Evolutionary conservation across 2,797 vertebrate species (phyloP).

Genomic region (Phataginus tetradactyla): DNA sequence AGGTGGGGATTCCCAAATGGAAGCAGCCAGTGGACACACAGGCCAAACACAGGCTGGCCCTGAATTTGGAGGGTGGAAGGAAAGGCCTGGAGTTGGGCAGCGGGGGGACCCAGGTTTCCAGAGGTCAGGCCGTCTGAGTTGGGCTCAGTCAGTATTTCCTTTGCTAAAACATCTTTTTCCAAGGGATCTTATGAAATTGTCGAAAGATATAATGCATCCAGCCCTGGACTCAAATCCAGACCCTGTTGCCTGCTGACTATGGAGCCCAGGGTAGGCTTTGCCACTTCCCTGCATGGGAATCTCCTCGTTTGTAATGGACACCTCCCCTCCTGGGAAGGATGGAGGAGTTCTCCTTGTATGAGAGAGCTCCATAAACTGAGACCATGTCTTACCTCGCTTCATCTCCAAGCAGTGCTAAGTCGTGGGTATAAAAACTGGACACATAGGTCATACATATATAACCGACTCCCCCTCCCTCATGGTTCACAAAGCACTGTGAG

Average conservation of each 20-base stretch:
- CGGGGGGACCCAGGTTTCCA: not conserved
- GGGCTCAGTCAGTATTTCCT: not conserved
- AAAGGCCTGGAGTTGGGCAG: not conserved
- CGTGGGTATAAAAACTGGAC: not conserved
- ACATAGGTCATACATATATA: not conserved
- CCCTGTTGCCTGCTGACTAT: fast-evolving
- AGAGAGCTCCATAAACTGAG: not conserved
- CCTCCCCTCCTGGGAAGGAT: not conserved
- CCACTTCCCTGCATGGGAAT: not conserved
- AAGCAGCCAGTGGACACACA: not conserved
- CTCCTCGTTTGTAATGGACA: not conserved
- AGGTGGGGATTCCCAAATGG: not conserved
- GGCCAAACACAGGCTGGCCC: not conserved
- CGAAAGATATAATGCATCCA: not conserved
- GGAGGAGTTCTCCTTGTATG: too few species aligned
- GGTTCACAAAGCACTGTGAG: not conserved
- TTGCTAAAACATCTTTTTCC: not conserved
- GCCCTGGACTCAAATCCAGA: not conserved
- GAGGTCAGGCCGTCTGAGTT: not conserved
- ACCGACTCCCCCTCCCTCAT: not conserved
- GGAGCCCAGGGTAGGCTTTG: not conserved
- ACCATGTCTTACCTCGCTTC: not conserved
- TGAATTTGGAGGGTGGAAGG: not conserved
- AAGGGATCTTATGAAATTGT: not conserved
- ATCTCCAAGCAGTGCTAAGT: not conserved